Evolutionary conservation across 2,797 vertebrate genomes (phyloP), one percentile per base, ranked within the genome.

Genomic region (Pterois miles): DNA sequence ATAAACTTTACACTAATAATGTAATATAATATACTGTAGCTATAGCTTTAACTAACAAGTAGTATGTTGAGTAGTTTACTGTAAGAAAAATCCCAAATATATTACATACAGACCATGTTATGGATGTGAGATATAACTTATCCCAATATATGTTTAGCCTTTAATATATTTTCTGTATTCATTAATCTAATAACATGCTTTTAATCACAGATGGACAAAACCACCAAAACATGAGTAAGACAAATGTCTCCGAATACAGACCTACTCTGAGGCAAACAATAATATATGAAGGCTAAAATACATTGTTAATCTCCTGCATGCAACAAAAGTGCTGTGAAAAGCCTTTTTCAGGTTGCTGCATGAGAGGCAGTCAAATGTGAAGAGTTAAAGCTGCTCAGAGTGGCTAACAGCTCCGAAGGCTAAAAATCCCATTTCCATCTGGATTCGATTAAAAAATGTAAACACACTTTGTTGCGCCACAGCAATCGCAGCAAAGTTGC

Each of bases 381-480:
- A 86, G 75, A 88, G 78, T 36, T 83, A 80, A 88, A 90, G 86
- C 81, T 71, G 85, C 75, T 91, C 84, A 70, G 70, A 88, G 76
- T 88, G 82, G 86, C 77, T 85, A 87, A 88, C 84, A 75, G 70
- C 81, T 88, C 89, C 82, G 65, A 87, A 82, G 85, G 83, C 80
- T 72, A 88, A 86, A 87, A 88, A 87, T 71, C 68, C 73, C 65
- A 72, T 88, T 87, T 92, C 86, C 88, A 91, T 91, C 83, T 94
- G 92, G 89, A 82, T 92, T 92, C 81, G 76, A 93, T 94, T 94
- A 91, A 83, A 86, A 70, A 92, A 92, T 92, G 84, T 87, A 92
- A 94, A 94, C 89, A 86, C 80, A 90, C 69, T 89, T 81, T 90
- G 88, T 92, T 88, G 82, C 81, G 65, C 82, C 86, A 88, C 50